Evolutionary conservation across 1,140 invertebrate species (phyloP).

Genomic region (Cyphomyrmex costatus): DNA sequence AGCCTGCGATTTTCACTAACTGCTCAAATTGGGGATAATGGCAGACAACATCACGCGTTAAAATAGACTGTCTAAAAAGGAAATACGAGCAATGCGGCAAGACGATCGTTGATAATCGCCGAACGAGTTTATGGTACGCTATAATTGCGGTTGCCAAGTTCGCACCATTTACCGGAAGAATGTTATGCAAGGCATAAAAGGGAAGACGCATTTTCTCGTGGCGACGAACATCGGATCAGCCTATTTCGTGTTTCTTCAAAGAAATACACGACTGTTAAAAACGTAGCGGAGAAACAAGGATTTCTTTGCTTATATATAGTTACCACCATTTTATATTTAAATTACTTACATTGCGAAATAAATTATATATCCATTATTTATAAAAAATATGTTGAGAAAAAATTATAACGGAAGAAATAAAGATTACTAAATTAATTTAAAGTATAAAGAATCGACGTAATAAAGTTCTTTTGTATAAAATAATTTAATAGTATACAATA

Average conservation of each 20-base stretch:
- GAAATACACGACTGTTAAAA: not conserved
- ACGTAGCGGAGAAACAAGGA: not conserved
- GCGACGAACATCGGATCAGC: constrained; percentile 19
- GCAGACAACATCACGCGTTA: constrained; percentile 19
- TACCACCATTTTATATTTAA: not conserved
- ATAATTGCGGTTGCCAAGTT: constrained; percentile 80
- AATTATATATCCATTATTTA: not conserved
- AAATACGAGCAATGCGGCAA: constrained; percentile 19
- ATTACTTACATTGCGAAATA: not conserved
- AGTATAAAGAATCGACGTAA: too few species aligned
- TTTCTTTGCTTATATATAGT: constrained; percentile 3
- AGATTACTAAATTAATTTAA: too few species aligned
- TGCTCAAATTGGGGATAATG: constrained; percentile 38
- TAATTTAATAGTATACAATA: too few species aligned
- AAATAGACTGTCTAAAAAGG: constrained; percentile 26
- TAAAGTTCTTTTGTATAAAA: too few species aligned
- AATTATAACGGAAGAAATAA: too few species aligned
- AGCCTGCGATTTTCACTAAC: constrained; percentile 7
- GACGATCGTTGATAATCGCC: constrained; percentile 79
- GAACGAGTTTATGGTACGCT: constrained; percentile 77
- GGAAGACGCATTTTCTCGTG: constrained; percentile 18
- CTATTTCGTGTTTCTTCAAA: not conserved
- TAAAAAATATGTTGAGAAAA: not conserved
- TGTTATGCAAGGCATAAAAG: constrained; percentile 2
- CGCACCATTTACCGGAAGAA: constrained; percentile 72